Evolutionary conservation across 2,888 invertebrate species (phyloP), one percentile per base, ranked within the genome.

Genomic region (Rhagophthalmus giganteus): DNA sequence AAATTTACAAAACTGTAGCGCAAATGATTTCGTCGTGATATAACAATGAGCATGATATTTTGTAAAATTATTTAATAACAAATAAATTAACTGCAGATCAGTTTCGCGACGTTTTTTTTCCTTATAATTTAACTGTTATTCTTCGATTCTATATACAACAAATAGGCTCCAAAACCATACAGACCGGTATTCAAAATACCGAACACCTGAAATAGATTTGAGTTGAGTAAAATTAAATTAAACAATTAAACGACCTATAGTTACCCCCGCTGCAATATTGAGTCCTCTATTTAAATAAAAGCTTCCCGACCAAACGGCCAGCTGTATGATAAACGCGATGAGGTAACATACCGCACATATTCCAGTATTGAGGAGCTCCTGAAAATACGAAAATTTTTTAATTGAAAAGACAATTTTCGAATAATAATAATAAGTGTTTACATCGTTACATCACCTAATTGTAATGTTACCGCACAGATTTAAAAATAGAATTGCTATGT

Each of bases 351-450:
- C 68, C 0, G 88, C 79, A 62, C 83, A 80, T 56, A 88, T 76
- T 24, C 78, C 81, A 7, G 88, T 88, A 69, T 90, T 89, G 52
- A 90, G 75, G 62, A 92, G 76, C 78, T 94, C 93, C 93, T 93
- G 78, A 59, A 83, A 81, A 2, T 13, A 32, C 15, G 15, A 32
- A 14, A 15, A n/a, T 15, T 24, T 24, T 24, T 24, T 24, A 24
- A 6, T 24, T 5, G 24, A 5, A n/a, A 30, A 10, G 27, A 27
- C 27, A 27, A 9, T 10, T 27, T 27, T 27, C 11, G 27, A 8
- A n/a, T n/a, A n/a, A n/a, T n/a, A n/a, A n/a, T n/a, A n/a, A n/a
- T n/a, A n/a, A n/a, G n/a, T n/a, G n/a, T n/a, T n/a, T n/a, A n/a
- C n/a, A n/a, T n/a, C n/a, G n/a, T n/a, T n/a, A n/a, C n/a, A n/a